These are phyloP conservation scores for Carterocephalus palaemon DNA, from an alignment of 2,888 invertebrate species.

Conservation along the genomic window DNA sequence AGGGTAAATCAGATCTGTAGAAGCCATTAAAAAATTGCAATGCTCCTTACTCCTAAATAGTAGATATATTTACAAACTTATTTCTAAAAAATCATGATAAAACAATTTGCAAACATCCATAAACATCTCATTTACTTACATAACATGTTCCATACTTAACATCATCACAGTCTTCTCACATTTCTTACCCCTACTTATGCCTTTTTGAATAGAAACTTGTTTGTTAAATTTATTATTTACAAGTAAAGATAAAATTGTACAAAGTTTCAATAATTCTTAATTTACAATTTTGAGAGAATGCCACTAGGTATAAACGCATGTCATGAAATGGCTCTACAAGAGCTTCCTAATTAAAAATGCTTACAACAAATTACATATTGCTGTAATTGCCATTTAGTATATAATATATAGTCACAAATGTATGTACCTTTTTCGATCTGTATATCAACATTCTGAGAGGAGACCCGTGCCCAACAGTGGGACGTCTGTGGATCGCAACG, in stretches of 20 bases:
- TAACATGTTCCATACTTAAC: constrained; percentile 57
- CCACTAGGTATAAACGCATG: no score
- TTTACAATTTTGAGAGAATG: not conserved
- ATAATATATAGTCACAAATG: no score
- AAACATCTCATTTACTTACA: constrained; percentile 51
- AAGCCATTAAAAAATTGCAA: no score
- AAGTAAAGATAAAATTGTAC: constrained; percentile 5
- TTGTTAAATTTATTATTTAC: constrained; percentile 22
- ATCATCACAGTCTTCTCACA: constrained; percentile 78
- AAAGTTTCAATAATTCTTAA: not conserved
- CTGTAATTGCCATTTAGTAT: no score
- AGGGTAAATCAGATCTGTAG: no score
- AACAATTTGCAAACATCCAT: constrained; percentile 36
- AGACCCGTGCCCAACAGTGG: no score
- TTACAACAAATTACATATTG: no score
- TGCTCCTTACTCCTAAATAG: constrained; percentile 2
- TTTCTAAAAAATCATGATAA: not conserved
- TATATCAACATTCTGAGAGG: no score
- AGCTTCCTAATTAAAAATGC: no score
- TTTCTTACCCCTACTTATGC: constrained; percentile 45
- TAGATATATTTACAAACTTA: constrained; percentile 4
- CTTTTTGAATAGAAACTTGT: constrained; percentile 26
- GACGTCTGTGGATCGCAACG: no score
- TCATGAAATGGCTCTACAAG: no score
- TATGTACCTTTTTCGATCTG: no score